Evolutionary conservation across 2,797 vertebrate species (phyloP), one percentile per base, ranked within the genome.

Genomic region (Sebastes kiyomatsui): DNA sequence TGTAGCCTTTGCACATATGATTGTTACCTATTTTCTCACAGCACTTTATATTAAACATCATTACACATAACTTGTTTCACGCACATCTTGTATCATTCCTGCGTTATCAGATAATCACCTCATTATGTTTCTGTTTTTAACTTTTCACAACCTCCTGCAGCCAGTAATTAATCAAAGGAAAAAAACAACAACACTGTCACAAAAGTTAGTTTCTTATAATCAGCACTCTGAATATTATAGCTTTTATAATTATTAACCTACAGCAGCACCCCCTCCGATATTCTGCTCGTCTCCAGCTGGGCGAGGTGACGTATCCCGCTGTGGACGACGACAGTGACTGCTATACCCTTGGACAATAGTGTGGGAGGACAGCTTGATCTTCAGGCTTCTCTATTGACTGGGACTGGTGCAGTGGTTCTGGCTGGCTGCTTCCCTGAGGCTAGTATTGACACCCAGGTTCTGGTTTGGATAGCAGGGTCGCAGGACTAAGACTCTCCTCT

Each of bases 371-470:
- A 88, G 89, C 80, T 83, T 85, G 90, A 91, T 91, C 87, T 76
- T 85, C 88, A 78, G 81, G 89, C 83, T 85, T 87, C 85, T 88
- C 88, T 95, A 96, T 96, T 93, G 94, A 95, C 92, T 91, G 74
- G 88, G 89, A 83, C 92, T 77, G 93, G 89, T 84, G 87, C 90
- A 89, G 87, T 32, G 86, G 92, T 95, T 95, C 94, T 92, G 91
- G 93, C 92, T 94, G 92, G 85, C 93, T 95, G 94, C 90, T 86
- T 95, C 88, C 86, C 93, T 94, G 92, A 94, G 92, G 90, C 82
- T 12, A 85, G 90, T 95, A 96, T 96, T 92, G 94, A 95, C 95
- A 95, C 90, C 76, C 72, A 61, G 89, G 91, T 92, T 91, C 92
- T 88, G 92, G 90, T 94, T 93, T 93, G 92, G 90, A 90, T 91